Evolutionary conservation across 2,113 vertebrate genomes (phyloP), one percentile per base, ranked within the genome.

Genomic region (Bothrops jararaca): DNA sequence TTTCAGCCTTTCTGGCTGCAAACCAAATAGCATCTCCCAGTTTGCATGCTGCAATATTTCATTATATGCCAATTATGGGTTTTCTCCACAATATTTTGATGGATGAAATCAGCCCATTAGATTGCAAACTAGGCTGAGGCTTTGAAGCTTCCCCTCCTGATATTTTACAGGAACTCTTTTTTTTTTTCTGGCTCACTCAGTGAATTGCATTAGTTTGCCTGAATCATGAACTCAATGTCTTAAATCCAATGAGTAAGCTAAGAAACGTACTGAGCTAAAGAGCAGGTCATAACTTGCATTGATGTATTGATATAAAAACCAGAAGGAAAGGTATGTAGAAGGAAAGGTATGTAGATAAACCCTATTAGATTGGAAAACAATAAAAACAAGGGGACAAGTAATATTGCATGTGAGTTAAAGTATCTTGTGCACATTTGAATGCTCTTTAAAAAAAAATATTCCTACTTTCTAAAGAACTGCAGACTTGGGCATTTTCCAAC

Each of bases 401-500:
- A 58, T 58, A 22, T 15, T 39, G 69, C 34, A 20, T 39, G 6
- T 39, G 69, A 39, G 69, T 80, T 80, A 80, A 80, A 80, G 20
- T 80, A 80, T 39, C 69, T 42, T 80, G 74, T 80, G 34, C 74
- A 80, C 29, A 20, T 53, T 88, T 88, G 18, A 92, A 60, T 60
- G n/a, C 24, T 90, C 7, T 29, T 90, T n/a, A n/a, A n/a, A n/a
- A n/a, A n/a, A n/a, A 50, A 7, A 60, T 85, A 48, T 0, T 0
- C 42, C 88, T 91, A 23, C 56, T 50, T 48, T 34, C 39, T 15
- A 48, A 85, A 74, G 74, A 87, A 93, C 93, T 95, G 96, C 97
- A 96, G 95, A 96, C 92, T 94, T 94, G 93, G 80, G 95, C 95
- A 94, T 58, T 95, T 74, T 91, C 92, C 92, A 93, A 90, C 93